Percentiles rank a stretch among this genome's conserved stretches.
phyloP scores from a whole-genome alignment of 2,797 vertebrate species.

The Antrozous pallidus region DNA sequence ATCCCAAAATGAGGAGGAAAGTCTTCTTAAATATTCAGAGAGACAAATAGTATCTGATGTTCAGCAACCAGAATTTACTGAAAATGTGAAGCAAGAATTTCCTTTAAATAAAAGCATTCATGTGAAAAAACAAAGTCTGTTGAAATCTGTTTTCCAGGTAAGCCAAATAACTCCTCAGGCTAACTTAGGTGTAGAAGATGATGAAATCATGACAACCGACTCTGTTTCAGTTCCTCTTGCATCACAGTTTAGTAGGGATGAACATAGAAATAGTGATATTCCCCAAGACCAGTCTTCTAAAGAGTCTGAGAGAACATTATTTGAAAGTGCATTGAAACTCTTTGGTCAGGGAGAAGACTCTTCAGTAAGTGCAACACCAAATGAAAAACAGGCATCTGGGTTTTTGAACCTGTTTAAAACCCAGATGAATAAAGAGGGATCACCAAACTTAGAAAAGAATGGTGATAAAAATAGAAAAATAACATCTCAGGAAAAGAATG shows the following conservation, averaged over 20 bases:
- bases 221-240: conserved; percentile 40
- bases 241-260: conserved; percentile 47
- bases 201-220: conserved; percentile 41
- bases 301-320: conserved; percentile 79
- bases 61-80: conserved; percentile 83
- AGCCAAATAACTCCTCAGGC: conserved; percentile 37
- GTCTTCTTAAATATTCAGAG: not conserved
- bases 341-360: conserved; percentile 78
- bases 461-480: conserved; percentile 69
- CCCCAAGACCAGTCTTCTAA: conserved; percentile 65
- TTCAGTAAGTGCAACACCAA: conserved; percentile 75
- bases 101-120: conserved; percentile 24
- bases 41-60: conserved; percentile 76
- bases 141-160: conserved; percentile 68
- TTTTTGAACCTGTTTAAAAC: conserved; percentile 92
- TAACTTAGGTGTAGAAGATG: conserved; percentile 10
- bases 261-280: conserved; percentile 62
- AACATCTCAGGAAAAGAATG: conserved; percentile 81
- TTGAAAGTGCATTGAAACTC: conserved; percentile 83
- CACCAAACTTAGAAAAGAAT: conserved; percentile 63
- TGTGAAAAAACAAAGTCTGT: conserved; percentile 68
- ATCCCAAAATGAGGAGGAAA: conserved; percentile 8
- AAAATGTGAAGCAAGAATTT: conserved; percentile 59
- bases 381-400: conserved; percentile 84
- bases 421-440: conserved; percentile 81